Percentiles rank a stretch among this genome's conserved stretches.
Evolutionary conservation across 2,888 invertebrate species (phyloP).

Genomic region (Pogonocherus hispidulus): DNA sequence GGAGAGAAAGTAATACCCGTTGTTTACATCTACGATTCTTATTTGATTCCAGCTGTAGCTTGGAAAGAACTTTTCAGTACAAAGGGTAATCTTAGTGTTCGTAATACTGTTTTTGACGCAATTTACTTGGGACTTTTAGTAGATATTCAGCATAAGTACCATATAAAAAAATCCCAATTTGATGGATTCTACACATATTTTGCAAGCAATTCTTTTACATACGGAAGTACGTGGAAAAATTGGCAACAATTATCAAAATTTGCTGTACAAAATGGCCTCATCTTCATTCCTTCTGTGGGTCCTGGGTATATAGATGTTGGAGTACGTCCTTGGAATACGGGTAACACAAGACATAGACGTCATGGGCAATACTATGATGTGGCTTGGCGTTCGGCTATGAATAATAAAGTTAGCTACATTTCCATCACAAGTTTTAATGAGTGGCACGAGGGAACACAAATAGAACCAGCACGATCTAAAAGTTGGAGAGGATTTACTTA

Average conservation of each 20-base stretch:
- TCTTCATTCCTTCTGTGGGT: slow-evolving; percentile 79
- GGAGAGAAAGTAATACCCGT: slow-evolving; percentile 68
- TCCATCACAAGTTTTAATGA: slow-evolving; percentile 82
- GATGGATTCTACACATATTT: slow-evolving; percentile 77
- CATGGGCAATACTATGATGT: slow-evolving; percentile 76
- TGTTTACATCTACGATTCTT: slow-evolving; percentile 76
- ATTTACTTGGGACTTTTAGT: slow-evolving; percentile 73
- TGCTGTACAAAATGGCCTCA: slow-evolving; percentile 72
- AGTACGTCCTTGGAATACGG: slow-evolving; percentile 73
- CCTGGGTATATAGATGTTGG: slow-evolving; percentile 80
- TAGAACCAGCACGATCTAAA: slow-evolving; percentile 75
- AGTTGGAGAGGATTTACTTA: slow-evolving; percentile 67
- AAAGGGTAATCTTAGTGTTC: slow-evolving; percentile 67
- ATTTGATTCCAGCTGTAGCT: slow-evolving; percentile 69
- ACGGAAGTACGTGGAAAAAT: slow-evolving; percentile 74
- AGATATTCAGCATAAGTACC: slow-evolving; percentile 70
- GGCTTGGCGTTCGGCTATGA: slow-evolving; percentile 75
- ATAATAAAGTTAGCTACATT: slow-evolving; percentile 72
- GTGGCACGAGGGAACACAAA: slow-evolving; percentile 83
- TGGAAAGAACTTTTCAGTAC: slow-evolving; percentile 71
- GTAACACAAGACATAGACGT: slow-evolving; percentile 70
- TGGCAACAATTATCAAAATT: slow-evolving; percentile 69
- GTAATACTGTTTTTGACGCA: slow-evolving; percentile 72
- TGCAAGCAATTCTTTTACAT: slow-evolving; percentile 74
- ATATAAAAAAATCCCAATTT: slow-evolving; percentile 70